Conservation (phyloP, 30 jellyfish, hydroid and myxozoan species). For the Sanderia malayensis region DNA sequence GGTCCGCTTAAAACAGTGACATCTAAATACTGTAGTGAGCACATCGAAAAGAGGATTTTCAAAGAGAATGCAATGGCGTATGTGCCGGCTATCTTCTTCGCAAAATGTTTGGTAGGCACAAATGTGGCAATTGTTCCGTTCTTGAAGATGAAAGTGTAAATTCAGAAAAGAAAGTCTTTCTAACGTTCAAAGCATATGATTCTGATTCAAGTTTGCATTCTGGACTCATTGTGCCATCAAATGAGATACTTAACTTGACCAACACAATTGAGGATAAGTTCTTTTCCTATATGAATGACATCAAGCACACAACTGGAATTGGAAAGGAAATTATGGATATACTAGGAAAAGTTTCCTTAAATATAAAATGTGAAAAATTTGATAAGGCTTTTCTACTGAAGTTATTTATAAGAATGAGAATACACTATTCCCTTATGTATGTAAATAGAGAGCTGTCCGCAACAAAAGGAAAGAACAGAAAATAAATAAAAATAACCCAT, state of each 20-base stretch:
- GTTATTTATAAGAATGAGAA: conserved; percentile 27
- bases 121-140: conserved; percentile 4
- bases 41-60: conserved; percentile 11
- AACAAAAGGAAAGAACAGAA: conserved; percentile 25
- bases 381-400: conserved; percentile 17
- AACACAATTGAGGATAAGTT: conserved; percentile 9
- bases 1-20: not conserved
- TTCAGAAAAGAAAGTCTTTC: conserved; percentile 6
- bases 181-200: conserved; percentile 28
- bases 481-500: conserved; percentile 17
- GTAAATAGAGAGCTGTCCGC: conserved; percentile 17
- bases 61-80: conserved; percentile 41
- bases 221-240: conserved; percentile 35
- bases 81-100: conserved; percentile 31
- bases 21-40: not conserved
- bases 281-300: not conserved
- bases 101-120: conserved; percentile 31
- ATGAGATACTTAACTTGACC: not conserved
- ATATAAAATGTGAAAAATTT: not conserved
- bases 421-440: conserved; percentile 26
- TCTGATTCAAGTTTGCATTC: conserved; percentile 19
- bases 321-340: not conserved
- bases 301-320: not conserved
- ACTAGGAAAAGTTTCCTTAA: not conserved
- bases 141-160: conserved; percentile 31